Base-by-base conservation (phyloP, 2,888 invertebrate species). In the Aleiodes testaceus region DNA sequence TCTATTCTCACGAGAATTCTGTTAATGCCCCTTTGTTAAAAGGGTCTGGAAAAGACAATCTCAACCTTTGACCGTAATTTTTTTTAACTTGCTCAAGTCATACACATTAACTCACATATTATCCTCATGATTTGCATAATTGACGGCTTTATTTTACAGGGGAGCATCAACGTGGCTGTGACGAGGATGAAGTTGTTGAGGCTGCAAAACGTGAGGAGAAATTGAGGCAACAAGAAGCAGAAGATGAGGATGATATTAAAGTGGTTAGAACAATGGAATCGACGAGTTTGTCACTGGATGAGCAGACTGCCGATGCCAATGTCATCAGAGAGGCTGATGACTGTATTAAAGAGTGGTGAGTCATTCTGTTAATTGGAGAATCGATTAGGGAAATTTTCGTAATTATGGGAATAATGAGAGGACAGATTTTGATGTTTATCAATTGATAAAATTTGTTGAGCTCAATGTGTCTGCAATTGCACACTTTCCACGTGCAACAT, bases 311-410 rank as follows among this genome's bases (percentile, higher is more conserved):
- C 67, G 74, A 77, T 59, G 66, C 74, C 22, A 76, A 78, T 66
- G 74, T 65, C 7, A 75, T 73, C 64, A 68, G 69, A 49, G 73
- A 77, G 14, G 69, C 69, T 18, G 78, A 78, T 70, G 72, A 74
- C 55, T 79, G 77, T 65, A 79, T 78, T 64, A 80, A 80, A 70
- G 78, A 80, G 64, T 80, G 80, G 81, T 80, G 70, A 78, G 79
- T 78, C 3, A 26, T 49, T 53, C n/a, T 11, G 36, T 36, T 2
- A 26, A 20, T 42, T 44, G 11, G 12, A 49, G 18, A 49, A 14
- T 4, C 4, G 6, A 45, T 55, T 55, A 45, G 68, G 14, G 45
- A 45, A 5, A 18, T 30, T 65, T 30, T n/a, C 12, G 22, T 44
- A 1, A 1, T 66, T 47, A 14, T 3, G 22, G 2, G 11, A 22